Conservation (phyloP, 2,888 invertebrate species). For the Malthinus seriepunctatus region DNA sequence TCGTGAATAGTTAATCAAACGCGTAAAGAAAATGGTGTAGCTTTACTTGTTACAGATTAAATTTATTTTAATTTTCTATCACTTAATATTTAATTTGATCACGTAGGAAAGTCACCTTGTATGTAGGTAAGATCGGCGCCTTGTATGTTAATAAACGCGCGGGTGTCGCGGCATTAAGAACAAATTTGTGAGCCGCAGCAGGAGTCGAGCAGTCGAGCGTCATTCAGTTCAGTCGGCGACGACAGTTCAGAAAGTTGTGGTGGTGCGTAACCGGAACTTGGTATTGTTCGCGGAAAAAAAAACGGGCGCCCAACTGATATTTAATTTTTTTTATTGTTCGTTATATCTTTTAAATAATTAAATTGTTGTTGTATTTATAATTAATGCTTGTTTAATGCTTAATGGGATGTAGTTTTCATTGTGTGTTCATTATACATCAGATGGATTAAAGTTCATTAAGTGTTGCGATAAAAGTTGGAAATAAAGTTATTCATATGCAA, state of each 20-base stretch:
- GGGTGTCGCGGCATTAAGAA: conserved; percentile 27
- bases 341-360: no score
- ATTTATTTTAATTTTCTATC: no score
- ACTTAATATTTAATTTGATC: neutral
- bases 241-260: conserved; percentile 15
- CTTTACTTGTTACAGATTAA: no score
- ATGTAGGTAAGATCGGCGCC: conserved; percentile 46
- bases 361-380: conserved; percentile 5
- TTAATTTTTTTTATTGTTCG: neutral
- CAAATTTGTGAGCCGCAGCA: conserved; percentile 25
- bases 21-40: no score
- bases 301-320: neutral
- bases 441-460: neutral
- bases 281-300: neutral
- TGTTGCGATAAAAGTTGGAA: neutral
- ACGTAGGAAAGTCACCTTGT: conserved; percentile 42
- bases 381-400: neutral
- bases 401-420: neutral
- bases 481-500: conserved; percentile 40
- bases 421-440: neutral
- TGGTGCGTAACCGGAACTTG: conserved; percentile 13
- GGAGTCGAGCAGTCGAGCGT: conserved; percentile 16
- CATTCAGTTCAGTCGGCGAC: conserved; percentile 19
- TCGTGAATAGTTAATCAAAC: no score
- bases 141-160: conserved; percentile 36